Base-by-base conservation (phyloP, 2,888 invertebrate genomes). In the Creontiades dilutus region DNA sequence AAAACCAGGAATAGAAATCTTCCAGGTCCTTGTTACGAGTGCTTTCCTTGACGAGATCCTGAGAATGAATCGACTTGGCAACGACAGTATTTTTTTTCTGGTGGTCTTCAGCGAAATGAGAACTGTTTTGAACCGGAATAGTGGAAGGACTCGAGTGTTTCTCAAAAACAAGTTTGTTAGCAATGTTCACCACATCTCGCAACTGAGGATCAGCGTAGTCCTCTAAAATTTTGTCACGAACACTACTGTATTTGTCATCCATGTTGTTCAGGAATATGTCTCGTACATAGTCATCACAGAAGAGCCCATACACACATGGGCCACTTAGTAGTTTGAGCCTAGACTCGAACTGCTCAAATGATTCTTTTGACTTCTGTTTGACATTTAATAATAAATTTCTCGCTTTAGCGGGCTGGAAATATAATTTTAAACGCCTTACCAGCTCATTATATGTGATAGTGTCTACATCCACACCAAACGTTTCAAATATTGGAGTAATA, bases 221-320 rank as follows among this genome's bases (percentile, higher is more conserved):
- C 28, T n/a, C 13, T 28, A 85, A 37, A 68, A 68, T 68, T 12
- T 85, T 37, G 28, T 19, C n/a, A 7, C 86, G 86, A 75, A 86
- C 46, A 12, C 23, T 19, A 19, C n/a, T 3, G 27, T 75, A 68
- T 14, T 47, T 86, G 2, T 46, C 75, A 27, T 75, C n/a, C 23
- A 86, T 76, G 47, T 86, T 86, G 16, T 23, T 48, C 19, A 86
- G 11, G 47, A 86, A 86, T 11, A 86, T 75, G 28, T 86, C 86
- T 7, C 86, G 46, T n/a, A 86, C 46, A 13, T 52, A 47, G 19
- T 9, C 14, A 0, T 76, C 76, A 16, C 52, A 46, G 12, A 46
- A 76, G 0, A 75, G 68, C 13, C 75, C 75, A 48, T 75, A 86
- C n/a, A 19, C 12, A 48, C 86, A 86, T n/a, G 86, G 68, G 47